These are phyloP conservation scores for Aphidius colemani DNA, from an alignment of 2,888 invertebrate species.

Conservation along the genomic window DNA sequence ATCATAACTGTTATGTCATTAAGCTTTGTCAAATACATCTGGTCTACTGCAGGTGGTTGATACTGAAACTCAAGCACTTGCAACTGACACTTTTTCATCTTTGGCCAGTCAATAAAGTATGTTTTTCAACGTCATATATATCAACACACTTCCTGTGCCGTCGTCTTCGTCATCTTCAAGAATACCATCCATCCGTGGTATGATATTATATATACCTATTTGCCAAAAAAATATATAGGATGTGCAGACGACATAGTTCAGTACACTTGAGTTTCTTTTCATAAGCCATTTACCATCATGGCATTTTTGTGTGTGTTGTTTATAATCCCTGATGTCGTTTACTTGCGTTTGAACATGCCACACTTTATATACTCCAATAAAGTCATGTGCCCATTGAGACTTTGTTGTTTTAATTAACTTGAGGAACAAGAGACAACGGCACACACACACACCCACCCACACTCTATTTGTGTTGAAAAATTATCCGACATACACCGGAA, in stretches of 20 bases:
- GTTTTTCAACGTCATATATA: neutral
- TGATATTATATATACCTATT: no score
- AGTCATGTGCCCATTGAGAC: conserved; percentile 35
- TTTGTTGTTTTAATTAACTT: conserved; percentile 55
- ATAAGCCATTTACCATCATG: conserved; percentile 7
- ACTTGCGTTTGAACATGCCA: conserved; percentile 1
- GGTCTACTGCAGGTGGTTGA: neutral
- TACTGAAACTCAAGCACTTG: neutral
- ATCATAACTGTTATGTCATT: conserved; percentile 7
- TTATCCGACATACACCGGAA: conserved; percentile 10
- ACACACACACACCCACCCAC: no score
- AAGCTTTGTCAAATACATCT: conserved; percentile 14
- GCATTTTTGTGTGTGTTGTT: conserved; percentile 13
- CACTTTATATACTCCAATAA: neutral
- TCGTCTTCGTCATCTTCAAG: no score
- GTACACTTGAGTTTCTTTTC: conserved; percentile 24
- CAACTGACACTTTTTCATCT: conserved; percentile 18
- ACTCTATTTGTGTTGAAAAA: conserved; percentile 21
- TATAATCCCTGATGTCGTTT: conserved; percentile 8
- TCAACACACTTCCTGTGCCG: no score
- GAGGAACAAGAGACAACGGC: conserved; percentile 37
- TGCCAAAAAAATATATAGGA: neutral
- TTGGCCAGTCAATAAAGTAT: conserved; percentile 18
- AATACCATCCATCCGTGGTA: no score
- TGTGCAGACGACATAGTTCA: conserved; percentile 5